Base-by-base conservation (phyloP, 2,113 vertebrate genomes). In the Spermophilus dauricus region DNA sequence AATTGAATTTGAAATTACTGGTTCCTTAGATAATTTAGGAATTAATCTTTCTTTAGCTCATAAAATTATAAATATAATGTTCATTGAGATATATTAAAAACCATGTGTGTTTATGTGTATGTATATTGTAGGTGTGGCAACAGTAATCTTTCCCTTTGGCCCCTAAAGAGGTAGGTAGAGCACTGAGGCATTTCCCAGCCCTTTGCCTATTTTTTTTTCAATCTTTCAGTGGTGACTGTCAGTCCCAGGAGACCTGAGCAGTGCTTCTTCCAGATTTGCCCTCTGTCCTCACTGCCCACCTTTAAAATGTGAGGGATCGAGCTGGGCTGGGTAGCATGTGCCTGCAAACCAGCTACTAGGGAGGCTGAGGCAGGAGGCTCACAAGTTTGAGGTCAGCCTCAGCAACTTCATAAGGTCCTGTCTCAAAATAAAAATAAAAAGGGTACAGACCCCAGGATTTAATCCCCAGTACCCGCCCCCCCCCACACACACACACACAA, bases 181-280 rank as follows among this genome's bases (percentile, higher is more conserved):
- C 30, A 91, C 53, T 34, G 61, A 77, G 67, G 53, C 53, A 12
- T 67, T 61, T 73, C 61, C 42, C 11, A 86, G 63, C 22, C 32
- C 24, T 56, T 76, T 26, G 39, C 80, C 90, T 78, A 11, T 48
- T 75, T 73, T 75, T 69, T 37, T n/a, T 58, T 58, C 20, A 58
- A 84, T 69, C 86, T 92, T 87, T 85, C 77, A 51, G 58, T 39
- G 42, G 42, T 75, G 75, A 95, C 34, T 84, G n/a, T 77, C 86
- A 63, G 17, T 95, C 72, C 63, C 56, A n/a, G 39, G 65, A 83
- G 26, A 51, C 63, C 56, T 37, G 9, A 84, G 34, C 20, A 75
- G 32, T 48, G 63, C 80, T 96, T 86, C 26, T 93, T 30, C 12
- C 42, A 90, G 28, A 85, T 94, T 86, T 18, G 4, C 34, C 11